Conservation (phyloP, 2,888 invertebrate species). For the Drosophila mettleri region DNA sequence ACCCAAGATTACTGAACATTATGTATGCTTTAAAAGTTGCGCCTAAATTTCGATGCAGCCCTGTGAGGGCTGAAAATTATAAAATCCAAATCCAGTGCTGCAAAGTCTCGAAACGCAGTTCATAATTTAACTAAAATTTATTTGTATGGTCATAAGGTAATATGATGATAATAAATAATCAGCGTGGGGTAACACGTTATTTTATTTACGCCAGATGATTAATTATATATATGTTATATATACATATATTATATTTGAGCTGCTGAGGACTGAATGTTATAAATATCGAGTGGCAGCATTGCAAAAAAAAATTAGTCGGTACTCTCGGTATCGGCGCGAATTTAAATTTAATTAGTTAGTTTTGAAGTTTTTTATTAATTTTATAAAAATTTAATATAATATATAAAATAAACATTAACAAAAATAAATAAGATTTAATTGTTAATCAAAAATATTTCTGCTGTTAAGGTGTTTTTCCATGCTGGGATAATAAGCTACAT, state of each 20-base stretch:
- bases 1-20: neutral
- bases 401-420: too few species aligned
- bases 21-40: neutral
- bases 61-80: neutral
- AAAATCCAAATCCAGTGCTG: neutral
- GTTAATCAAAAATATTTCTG: neutral
- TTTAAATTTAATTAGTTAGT: neutral
- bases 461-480: neutral
- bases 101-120: neutral
- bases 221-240: too few species aligned
- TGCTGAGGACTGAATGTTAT: slow-evolving; percentile 2
- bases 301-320: neutral
- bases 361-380: neutral
- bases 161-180: too few species aligned
- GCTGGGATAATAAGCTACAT: too few species aligned
- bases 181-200: too few species aligned
- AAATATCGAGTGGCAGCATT: neutral
- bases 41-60: neutral
- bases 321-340: neutral
- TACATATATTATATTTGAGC: too few species aligned
- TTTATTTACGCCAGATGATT: too few species aligned
- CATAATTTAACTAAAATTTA: too few species aligned
- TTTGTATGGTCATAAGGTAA: too few species aligned
- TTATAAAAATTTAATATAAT: neutral
- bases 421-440: neutral